phyloP scores from a whole-genome alignment of 2,797 vertebrate species.

The Tachyglossus aculeatus region DNA sequence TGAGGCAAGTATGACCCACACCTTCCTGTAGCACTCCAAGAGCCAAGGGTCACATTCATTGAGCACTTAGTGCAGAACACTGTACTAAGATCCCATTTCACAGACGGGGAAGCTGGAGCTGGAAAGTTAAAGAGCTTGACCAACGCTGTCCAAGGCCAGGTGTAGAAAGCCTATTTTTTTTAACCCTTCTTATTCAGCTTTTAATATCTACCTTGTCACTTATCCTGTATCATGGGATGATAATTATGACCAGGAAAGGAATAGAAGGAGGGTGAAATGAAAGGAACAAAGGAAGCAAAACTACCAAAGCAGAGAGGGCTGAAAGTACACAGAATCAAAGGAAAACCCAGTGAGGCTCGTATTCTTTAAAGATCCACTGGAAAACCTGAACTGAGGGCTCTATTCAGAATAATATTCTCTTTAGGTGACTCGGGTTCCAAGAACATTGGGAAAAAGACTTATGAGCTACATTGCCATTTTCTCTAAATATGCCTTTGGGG shows the following conservation, averaged over 20 bases:
- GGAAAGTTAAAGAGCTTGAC: neutral
- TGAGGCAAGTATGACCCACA: too few species aligned
- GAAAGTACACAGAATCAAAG: neutral
- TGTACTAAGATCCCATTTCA: too few species aligned
- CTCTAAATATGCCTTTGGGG: neutral
- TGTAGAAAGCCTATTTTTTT: neutral
- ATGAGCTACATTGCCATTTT: neutral
- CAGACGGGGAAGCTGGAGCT: neutral
- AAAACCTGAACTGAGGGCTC: neutral
- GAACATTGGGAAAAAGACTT: neutral
- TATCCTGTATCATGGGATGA: too few species aligned
- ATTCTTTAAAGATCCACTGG: neutral
- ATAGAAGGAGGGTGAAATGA: neutral
- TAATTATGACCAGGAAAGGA: neutral
- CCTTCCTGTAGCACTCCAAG: too few species aligned
- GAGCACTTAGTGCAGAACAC: too few species aligned
- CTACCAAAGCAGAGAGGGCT: neutral
- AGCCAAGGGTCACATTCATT: too few species aligned
- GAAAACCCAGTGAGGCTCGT: neutral
- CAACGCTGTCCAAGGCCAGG: neutral
- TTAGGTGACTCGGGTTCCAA: neutral
- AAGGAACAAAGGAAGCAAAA: neutral
- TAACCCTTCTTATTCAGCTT: too few species aligned
- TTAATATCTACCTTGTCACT: too few species aligned
- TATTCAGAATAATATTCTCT: neutral